phyloP scores from a whole-genome alignment of 1,140 invertebrate species.

The Trinorchestia longiramus region DNA sequence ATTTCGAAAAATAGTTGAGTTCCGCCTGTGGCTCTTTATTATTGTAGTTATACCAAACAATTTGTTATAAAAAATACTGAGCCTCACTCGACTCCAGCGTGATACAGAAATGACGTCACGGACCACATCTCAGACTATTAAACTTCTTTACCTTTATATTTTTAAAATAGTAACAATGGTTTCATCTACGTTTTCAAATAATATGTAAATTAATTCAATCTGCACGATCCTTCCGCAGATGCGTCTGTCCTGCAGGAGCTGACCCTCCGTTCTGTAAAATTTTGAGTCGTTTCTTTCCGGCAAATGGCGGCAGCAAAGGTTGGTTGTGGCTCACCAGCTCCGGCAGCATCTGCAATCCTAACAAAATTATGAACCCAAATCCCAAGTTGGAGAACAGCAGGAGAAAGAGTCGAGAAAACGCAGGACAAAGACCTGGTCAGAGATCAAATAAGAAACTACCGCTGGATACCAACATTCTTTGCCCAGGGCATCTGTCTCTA shows the following conservation, averaged over 20 bases:
- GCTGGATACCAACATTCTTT: background rate
- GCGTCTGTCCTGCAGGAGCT: background rate
- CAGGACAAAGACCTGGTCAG: background rate
- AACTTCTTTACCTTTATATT: background rate
- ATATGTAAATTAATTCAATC: background rate
- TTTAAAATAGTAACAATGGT: background rate
- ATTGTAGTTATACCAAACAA: too few relatives aligned
- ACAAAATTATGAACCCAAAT: background rate
- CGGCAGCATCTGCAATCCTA: background rate
- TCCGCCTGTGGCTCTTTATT: too few relatives aligned
- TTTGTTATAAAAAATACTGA: background rate
- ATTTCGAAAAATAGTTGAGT: too few relatives aligned
- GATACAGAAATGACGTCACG: background rate
- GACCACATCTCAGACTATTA: background rate
- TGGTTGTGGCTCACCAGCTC: conserved; percentile 11
- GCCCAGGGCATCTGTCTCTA: background rate
- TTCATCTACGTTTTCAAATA: background rate
- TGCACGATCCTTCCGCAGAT: background rate
- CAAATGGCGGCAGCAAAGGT: background rate
- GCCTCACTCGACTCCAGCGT: background rate
- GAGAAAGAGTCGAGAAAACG: conserved; percentile 33
- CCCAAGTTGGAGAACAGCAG: background rate
- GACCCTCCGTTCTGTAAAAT: conserved; percentile 44
- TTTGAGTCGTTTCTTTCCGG: conserved; percentile 28
- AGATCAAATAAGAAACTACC: background rate